phyloP scores from a whole-genome alignment of 1,140 invertebrate species.

The Pogonomyrmex californicus region DNA sequence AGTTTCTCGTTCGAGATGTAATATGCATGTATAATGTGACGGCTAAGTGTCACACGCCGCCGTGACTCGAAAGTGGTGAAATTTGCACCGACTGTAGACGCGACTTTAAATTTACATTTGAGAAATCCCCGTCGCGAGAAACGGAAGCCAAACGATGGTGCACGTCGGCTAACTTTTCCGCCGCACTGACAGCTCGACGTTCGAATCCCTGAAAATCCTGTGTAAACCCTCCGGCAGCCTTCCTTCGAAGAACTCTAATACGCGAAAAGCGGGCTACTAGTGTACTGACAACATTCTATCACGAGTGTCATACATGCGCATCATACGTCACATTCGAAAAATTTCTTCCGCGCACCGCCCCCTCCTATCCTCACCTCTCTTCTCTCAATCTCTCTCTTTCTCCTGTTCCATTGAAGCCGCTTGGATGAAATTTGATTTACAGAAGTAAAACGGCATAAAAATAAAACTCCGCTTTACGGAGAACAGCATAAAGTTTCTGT shows the following conservation, averaged over 20 bases:
- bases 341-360: not conserved
- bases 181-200: conserved; percentile 70
- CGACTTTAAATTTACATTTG: conserved; percentile 75
- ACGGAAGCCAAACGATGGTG: conserved; percentile 72
- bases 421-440: not conserved
- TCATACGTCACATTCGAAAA: conserved; percentile 7
- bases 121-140: conserved; percentile 73
- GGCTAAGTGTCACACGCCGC: conserved; percentile 52
- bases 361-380: not conserved
- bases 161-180: conserved; percentile 74
- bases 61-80: conserved; percentile 49
- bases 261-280: conserved; percentile 66
- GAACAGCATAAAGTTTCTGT: conserved; percentile 19
- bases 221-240: conserved; percentile 67
- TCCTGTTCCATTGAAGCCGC: not conserved
- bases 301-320: conserved; percentile 11
- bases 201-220: conserved; percentile 74
- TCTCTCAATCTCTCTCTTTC: not conserved
- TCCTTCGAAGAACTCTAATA: conserved; percentile 66
- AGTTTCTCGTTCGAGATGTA: conserved; percentile 53
- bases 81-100: conserved; percentile 65
- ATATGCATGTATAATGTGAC: conserved; percentile 63
- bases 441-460: not conserved
- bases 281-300: conserved; percentile 63
- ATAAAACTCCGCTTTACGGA: not conserved